Conservation (phyloP, 2,113 vertebrate species). For the Struthidea cinerea region DNA sequence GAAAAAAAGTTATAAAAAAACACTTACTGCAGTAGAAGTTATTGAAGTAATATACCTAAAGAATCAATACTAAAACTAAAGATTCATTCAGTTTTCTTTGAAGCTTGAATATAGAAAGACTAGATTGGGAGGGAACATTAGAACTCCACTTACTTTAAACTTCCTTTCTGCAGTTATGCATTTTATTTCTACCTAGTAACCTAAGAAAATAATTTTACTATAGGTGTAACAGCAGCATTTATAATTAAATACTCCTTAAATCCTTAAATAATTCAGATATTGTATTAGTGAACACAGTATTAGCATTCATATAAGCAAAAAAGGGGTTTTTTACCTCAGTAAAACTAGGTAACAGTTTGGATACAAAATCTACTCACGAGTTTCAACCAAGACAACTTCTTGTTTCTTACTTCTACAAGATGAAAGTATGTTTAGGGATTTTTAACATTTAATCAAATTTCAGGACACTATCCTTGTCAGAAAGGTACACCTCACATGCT, state of each 20-base stretch:
- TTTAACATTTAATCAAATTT: not conserved
- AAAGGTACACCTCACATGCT: not conserved
- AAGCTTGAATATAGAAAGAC: not conserved
- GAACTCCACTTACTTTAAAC: not conserved
- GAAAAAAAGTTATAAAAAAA: not conserved
- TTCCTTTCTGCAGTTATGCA: not conserved
- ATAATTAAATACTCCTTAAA: not conserved
- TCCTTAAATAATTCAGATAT: not conserved
- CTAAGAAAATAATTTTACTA: not conserved
- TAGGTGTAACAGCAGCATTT: not conserved
- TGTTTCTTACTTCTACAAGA: not conserved
- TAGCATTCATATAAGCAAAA: not conserved
- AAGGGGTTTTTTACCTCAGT: not conserved
- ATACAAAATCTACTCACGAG: not conserved
- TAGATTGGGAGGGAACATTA: not conserved
- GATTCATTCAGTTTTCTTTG: not conserved
- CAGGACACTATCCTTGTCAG: not conserved
- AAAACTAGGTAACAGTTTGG: not conserved
- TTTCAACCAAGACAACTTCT: not conserved
- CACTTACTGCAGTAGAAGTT: not conserved
- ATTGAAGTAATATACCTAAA: not conserved
- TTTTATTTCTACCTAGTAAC: not conserved
- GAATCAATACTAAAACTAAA: not conserved
- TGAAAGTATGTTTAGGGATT: rapidly evolving
- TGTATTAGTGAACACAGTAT: not conserved